A percentile compares a stretch with the other conserved stretches of the same genome.
Conservation (phyloP, 2,888 invertebrate genomes). For the Odontothrips loti region DNA sequence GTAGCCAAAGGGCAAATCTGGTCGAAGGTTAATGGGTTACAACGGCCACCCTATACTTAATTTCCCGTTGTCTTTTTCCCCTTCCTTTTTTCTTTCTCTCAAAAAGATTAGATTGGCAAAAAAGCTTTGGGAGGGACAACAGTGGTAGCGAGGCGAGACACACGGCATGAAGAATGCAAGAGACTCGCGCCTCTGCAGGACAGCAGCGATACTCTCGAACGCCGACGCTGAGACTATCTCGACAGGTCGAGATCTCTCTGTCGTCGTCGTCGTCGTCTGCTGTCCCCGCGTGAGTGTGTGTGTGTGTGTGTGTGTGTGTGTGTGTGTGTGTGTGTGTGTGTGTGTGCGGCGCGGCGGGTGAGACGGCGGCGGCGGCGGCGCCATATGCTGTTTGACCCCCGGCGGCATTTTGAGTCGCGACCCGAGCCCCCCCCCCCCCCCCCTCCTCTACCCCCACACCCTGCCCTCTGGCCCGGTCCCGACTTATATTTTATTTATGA, state of each 20-base stretch:
- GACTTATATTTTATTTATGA: conserved; percentile 7
- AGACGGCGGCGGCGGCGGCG: not conserved
- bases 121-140: too few relatives aligned
- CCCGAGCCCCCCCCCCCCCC: not conserved
- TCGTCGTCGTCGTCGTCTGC: not conserved
- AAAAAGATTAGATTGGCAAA: too few relatives aligned
- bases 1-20: not conserved
- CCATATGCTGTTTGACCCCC: conserved; percentile 7
- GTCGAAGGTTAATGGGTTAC: not conserved
- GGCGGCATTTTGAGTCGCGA: not conserved
- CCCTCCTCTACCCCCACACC: not conserved
- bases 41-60: too few relatives aligned
- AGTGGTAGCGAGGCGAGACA: too few relatives aligned
- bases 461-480: not conserved
- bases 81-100: too few relatives aligned
- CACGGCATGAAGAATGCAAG: too few relatives aligned
- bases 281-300: not conserved
- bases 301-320: not conserved
- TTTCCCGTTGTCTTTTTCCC: too few relatives aligned
- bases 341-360: not conserved
- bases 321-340: not conserved
- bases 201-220: too few relatives aligned
- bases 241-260: not conserved
- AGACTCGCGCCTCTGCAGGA: too few relatives aligned
- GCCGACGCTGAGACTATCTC: not conserved